Conservation (phyloP, 2,888 invertebrate genomes). For the Trypoxylon attenuatum region DNA sequence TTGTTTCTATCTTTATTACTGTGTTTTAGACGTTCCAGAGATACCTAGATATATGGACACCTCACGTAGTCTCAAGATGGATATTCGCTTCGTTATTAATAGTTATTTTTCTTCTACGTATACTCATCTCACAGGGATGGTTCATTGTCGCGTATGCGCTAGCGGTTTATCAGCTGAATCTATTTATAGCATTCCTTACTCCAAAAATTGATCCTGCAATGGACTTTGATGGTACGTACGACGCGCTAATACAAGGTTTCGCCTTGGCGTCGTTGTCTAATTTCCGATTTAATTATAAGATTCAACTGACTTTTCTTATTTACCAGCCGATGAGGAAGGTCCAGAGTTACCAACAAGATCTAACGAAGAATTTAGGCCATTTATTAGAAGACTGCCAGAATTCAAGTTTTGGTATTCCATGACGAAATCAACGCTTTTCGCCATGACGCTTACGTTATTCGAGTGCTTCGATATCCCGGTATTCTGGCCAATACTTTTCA, state of each 20-base stretch:
- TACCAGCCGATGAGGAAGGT: conserved; percentile 82
- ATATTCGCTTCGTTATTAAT: conserved; percentile 82
- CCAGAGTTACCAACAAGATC: conserved; percentile 96
- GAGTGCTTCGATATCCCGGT: conserved; percentile 99
- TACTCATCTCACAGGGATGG: conserved; percentile 95
- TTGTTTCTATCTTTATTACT: conserved; percentile 5
- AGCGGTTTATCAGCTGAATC: conserved; percentile 99
- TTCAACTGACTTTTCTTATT: background rate
- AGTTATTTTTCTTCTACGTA: conserved; percentile 85
- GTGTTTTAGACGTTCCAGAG: conserved; percentile 84
- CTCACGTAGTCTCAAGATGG: conserved; percentile 89
- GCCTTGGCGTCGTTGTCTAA: background rate
- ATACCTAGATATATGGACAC: conserved; percentile 90
- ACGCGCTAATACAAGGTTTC: no score
- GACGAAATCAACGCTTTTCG: conserved; percentile 93
- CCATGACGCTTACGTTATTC: conserved; percentile 94
- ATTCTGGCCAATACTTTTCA: conserved; percentile 99
- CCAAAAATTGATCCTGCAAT: conserved; percentile 99
- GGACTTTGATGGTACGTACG: conserved; percentile 90
- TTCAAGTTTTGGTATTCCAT: conserved; percentile 99
- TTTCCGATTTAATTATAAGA: background rate
- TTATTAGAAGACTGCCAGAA: conserved; percentile 96
- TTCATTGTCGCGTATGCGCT: conserved; percentile 99
- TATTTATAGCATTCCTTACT: conserved; percentile 99
- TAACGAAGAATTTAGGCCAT: conserved; percentile 98